A percentile compares a stretch with the other conserved stretches of the same genome.
These are phyloP conservation scores for Rhingia rostrata DNA, from an alignment of 2,888 invertebrate species.

Conservation along the genomic window DNA sequence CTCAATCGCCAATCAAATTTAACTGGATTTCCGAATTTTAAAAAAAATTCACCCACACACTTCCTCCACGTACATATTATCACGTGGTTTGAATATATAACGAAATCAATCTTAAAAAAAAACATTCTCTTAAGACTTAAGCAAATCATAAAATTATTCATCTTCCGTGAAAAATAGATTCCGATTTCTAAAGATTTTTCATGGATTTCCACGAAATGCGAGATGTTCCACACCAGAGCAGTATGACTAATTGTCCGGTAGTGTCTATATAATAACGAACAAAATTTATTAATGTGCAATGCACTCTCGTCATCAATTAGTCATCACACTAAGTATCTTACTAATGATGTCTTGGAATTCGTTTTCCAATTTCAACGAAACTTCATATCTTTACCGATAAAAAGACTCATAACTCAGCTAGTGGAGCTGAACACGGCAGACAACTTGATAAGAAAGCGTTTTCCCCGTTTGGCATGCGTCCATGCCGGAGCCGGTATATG, in stretches of 20 bases:
- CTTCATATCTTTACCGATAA: constrained; percentile 14
- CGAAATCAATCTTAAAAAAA: not conserved
- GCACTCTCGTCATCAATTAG: constrained; percentile 1
- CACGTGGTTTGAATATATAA: not conserved
- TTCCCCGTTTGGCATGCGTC: constrained; percentile 18
- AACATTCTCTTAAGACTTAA: not conserved
- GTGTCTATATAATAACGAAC: constrained; percentile 2
- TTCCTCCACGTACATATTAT: no score
- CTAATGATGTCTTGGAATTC: constrained; percentile 8
- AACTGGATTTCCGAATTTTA: no score
- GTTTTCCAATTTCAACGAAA: constrained; percentile 12
- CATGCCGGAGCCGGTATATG: constrained; percentile 12
- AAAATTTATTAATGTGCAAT: constrained; percentile 2
- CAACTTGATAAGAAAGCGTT: constrained; percentile 26
- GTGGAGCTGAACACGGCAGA: not conserved
- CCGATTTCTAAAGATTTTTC: constrained; percentile 17
- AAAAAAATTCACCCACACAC: no score
- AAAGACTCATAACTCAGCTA: not conserved
- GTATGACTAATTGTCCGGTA: constrained; percentile 27
- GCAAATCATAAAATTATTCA: not conserved
- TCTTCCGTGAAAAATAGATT: not conserved
- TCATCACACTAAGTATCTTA: not conserved
- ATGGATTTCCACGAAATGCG: constrained; percentile 11
- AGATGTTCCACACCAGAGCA: not conserved
- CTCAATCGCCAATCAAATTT: no score